Conservation (phyloP, 2,113 vertebrate genomes). For the Dascyllus trimaculatus region DNA sequence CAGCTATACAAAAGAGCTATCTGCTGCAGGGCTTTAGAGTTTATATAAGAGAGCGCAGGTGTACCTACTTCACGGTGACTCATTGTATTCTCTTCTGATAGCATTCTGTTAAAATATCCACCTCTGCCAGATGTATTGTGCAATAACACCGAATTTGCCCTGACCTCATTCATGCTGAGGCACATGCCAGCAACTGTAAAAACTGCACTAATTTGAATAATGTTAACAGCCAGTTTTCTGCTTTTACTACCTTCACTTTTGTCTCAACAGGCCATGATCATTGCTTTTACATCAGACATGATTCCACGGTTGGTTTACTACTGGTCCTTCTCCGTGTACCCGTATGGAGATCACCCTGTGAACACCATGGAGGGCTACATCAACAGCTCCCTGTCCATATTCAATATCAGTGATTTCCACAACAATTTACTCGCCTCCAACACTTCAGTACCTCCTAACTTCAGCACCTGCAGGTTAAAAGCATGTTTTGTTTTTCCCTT, state of each 20-base stretch:
- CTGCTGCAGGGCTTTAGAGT: too few species aligned
- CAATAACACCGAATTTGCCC: too few species aligned
- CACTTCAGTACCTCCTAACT: constrained; percentile 5
- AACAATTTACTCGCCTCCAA: constrained; percentile 15
- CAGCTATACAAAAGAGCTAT: too few species aligned
- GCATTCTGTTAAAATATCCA: too few species aligned
- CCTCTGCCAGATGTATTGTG: too few species aligned
- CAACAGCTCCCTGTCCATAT: constrained; percentile 91
- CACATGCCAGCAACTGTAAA: too few species aligned
- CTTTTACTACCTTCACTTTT: background rate
- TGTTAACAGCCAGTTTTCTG: background rate
- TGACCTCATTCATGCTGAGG: background rate
- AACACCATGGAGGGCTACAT: constrained; percentile 94
- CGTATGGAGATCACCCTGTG: constrained; percentile 82
- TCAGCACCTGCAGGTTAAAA: constrained; percentile 88
- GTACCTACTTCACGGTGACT: too few species aligned
- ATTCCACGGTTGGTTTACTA: constrained; percentile 96
- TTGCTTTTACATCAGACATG: constrained; percentile 97
- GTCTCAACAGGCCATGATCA: constrained; percentile 91
- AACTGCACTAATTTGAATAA: background rate
- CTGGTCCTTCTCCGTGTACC: constrained; percentile 93
- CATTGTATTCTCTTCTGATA: too few species aligned
- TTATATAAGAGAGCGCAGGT: too few species aligned
- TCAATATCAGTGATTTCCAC: constrained; percentile 86
- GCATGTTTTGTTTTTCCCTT: background rate